Evolutionary conservation across 2,888 invertebrate genomes (phyloP), one percentile per base, ranked within the genome.

Genomic region (Eupithecia dodoneata): DNA sequence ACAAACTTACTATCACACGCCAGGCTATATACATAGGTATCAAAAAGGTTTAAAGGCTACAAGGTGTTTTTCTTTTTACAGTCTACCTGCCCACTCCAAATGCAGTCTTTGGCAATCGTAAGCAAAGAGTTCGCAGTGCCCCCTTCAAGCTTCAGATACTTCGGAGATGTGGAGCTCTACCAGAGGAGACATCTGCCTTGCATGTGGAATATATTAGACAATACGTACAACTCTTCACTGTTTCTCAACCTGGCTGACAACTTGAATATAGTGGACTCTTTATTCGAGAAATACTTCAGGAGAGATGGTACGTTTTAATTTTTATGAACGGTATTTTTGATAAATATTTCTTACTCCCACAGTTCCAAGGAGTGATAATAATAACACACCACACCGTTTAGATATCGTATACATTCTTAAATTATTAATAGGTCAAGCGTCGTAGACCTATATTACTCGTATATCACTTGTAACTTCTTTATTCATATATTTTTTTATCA

Each of bases 231-330:
- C 90, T 88, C 81, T 71, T 95, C 96, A 3, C 85, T 96, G 73
- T 93, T 97, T 82, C 87, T 91, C 70, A 82, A 90, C 72, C 84
- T 86, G 45, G 91, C 93, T 70, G 87, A 85, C 86, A 76, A 92
- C 90, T 83, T 91, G 83, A 86, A 96, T 93, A 85, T 92, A 89
- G 78, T 97, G 2, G 92, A 96, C 76, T 91, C 91, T 69, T 95
- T 97, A 75, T 88, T 97, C 75, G 88, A 92, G 71, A 90, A 93
- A 76, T 97, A 97, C 87, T 92, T 95, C 30, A 89, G 90, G 63
- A 95, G 97, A 91, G 96, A 96, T 88, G 93, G 97, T 97, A 94
- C 82, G 78, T 63, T 63, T 63, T 18, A 6, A 10, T 44, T 44
- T 42, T 67, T 13, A 13, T 15, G 13, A 12, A 12, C 10, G 12